Percentiles rank a stretch among this genome's conserved stretches.
These are phyloP conservation scores for Strigamia crassipes DNA, from an alignment of 2,888 invertebrate species.

Conservation along the genomic window DNA sequence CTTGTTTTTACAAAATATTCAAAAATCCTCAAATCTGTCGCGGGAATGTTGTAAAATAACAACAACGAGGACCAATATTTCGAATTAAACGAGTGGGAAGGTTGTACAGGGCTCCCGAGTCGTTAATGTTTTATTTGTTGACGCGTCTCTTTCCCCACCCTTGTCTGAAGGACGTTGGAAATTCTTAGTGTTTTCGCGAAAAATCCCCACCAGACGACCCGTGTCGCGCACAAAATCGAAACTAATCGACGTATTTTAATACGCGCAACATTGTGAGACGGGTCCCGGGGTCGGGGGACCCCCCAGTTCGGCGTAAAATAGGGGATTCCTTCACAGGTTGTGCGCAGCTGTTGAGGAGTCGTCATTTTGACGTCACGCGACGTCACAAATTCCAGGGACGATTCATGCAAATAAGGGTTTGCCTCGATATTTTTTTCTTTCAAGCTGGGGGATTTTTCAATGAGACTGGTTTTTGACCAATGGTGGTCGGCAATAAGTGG, in stretches of 20 bases:
- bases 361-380: constrained; percentile 17
- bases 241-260: not conserved
- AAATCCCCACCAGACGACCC: not conserved
- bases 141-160: constrained; percentile 20
- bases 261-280: not conserved
- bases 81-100: not conserved
- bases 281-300: not conserved
- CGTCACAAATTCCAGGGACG: constrained; percentile 30
- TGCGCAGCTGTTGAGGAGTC: not conserved
- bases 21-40: not conserved
- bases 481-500: not conserved
- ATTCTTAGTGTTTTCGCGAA: not conserved
- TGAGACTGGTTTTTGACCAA: not conserved
- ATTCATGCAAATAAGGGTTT: constrained; percentile 16
- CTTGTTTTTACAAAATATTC: not conserved
- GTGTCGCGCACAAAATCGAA: not conserved
- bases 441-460: not conserved
- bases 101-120: not conserved
- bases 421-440: not conserved
- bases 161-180: constrained; percentile 21
- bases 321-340: constrained; percentile 26
- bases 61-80: not conserved
- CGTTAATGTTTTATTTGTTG: constrained; percentile 14
- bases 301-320: not conserved
- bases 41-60: not conserved